Evolutionary conservation across 23 tunicate genomes (phyloP).

Genomic region (Ciona savignyi): DNA sequence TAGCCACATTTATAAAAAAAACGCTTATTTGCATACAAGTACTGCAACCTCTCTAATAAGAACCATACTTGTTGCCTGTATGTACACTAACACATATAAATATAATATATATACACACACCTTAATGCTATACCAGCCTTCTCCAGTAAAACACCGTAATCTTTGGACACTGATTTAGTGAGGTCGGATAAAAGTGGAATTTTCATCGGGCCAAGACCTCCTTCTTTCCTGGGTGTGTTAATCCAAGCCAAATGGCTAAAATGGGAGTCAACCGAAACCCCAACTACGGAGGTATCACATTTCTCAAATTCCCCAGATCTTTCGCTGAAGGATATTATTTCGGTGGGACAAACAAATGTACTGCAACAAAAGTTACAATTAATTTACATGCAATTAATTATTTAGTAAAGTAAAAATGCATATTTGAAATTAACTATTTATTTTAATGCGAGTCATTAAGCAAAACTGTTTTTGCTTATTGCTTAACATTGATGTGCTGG

Average conservation of each 20-base stretch:
- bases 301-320: slow-evolving; percentile 49
- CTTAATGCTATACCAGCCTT: slow-evolving; percentile 73
- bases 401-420: no score
- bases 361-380: slow-evolving; percentile 30
- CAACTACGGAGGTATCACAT: slow-evolving; percentile 56
- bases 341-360: slow-evolving; percentile 98
- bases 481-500: no score
- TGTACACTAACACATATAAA: neutral
- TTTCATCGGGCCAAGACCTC: slow-evolving; percentile 81
- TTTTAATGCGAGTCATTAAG: no score
- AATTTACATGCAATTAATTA: no score
- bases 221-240: slow-evolving; percentile 78
- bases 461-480: no score
- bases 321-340: slow-evolving; percentile 89
- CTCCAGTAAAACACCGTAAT: slow-evolving; percentile 93
- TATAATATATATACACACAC: slow-evolving; percentile 5
- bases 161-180: slow-evolving; percentile 63
- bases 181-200: slow-evolving; percentile 80
- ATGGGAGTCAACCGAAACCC: slow-evolving; percentile 91
- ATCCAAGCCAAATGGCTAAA: slow-evolving; percentile 95
- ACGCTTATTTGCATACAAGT: no score
- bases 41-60: no score
- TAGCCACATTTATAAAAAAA: no score
- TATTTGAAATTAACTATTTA: no score
- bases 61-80: no score